Percentiles rank a stretch among this genome's conserved stretches.
Evolutionary conservation across 1,140 invertebrate species (phyloP).

Genomic region (Archivesica marissinica): DNA sequence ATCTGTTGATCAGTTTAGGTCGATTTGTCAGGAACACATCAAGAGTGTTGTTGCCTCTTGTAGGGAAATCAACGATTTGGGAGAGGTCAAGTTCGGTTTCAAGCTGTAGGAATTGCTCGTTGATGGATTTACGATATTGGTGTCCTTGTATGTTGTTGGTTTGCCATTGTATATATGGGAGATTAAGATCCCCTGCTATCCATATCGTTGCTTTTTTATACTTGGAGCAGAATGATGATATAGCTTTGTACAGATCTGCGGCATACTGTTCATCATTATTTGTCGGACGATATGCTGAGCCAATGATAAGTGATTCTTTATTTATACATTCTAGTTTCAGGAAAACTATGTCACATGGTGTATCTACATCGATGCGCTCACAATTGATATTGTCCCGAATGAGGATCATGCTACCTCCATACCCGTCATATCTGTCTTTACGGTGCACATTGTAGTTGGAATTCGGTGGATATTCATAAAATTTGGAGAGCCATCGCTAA

Average conservation of each 20-base stretch:
- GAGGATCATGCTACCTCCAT: not conserved
- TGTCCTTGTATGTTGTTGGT: not conserved
- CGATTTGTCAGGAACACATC: constrained; percentile 13
- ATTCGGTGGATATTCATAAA: too few relatives aligned
- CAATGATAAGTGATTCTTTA: not conserved
- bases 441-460: not conserved
- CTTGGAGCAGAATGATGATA: not conserved
- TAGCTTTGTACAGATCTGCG: not conserved
- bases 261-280: constrained; percentile 5
- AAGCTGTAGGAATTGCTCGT: not conserved
- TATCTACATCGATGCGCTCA: not conserved
- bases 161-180: too few relatives aligned
- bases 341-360: constrained; percentile 1
- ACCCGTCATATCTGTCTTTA: constrained; percentile 7
- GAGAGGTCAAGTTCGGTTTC: constrained; percentile 1
- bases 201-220: not conserved
- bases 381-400: not conserved
- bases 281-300: constrained; percentile 2
- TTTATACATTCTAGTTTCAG: not conserved
- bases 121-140: not conserved
- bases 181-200: too few relatives aligned
- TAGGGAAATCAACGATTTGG: not conserved
- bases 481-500: too few relatives aligned
- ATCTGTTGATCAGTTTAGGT: constrained; percentile 12
- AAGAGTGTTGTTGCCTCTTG: too few relatives aligned